phyloP scores from a whole-genome alignment of 2,113 vertebrate genomes.

The Scalopus aquaticus region DNA sequence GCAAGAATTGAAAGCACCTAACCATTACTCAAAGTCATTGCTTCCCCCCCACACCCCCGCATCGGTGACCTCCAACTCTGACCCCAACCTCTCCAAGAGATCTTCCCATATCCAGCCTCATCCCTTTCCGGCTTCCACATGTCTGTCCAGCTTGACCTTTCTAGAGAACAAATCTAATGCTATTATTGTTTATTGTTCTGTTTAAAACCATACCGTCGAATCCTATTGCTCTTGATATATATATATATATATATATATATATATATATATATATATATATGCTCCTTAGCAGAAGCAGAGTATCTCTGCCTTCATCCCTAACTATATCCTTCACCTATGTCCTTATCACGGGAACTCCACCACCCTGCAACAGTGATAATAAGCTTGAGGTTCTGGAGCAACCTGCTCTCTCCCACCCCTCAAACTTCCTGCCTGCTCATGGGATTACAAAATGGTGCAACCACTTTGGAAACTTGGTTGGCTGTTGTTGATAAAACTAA shows the following conservation, averaged over 20 bases:
- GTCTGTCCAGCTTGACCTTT: background rate
- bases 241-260: too few species aligned
- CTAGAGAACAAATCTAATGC: background rate
- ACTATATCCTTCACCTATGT: background rate
- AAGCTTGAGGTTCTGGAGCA: background rate
- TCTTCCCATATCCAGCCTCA: background rate
- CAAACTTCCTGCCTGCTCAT: background rate
- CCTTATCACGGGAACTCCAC: too few species aligned
- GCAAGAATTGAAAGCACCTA: background rate
- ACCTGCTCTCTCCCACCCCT: background rate
- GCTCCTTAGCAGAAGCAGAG: too few species aligned
- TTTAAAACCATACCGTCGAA: background rate
- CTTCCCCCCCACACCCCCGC: too few species aligned
- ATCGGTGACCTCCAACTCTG: background rate
- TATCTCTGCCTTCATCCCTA: background rate
- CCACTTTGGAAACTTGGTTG: background rate
- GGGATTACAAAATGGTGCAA: background rate
- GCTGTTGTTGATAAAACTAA: background rate
- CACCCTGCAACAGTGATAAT: fast-evolving
- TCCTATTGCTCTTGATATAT: background rate
- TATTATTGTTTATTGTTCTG: background rate
- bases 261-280: too few species aligned
- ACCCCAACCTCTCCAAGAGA: background rate
- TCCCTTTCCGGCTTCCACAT: background rate
- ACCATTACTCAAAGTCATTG: background rate